These are phyloP conservation scores for Dione juno DNA, from an alignment of 2,888 invertebrate genomes.

Conservation along the genomic window DNA sequence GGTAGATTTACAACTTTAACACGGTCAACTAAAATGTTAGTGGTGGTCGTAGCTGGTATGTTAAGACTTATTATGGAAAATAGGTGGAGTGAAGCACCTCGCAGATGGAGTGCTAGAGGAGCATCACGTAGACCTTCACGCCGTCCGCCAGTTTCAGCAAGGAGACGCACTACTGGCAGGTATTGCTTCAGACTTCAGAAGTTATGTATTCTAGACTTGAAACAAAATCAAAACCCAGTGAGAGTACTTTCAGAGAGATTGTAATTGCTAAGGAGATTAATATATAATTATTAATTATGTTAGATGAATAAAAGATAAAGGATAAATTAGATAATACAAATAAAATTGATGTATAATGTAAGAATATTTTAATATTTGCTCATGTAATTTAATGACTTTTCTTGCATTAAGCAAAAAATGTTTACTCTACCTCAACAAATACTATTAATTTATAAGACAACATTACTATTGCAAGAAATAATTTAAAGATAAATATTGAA, in stretches of 20 bases:
- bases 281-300: neutral
- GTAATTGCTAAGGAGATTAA: neutral
- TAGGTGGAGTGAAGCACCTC: constrained; percentile 79
- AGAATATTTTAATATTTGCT: no score
- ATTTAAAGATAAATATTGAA: no score
- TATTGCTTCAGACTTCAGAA: constrained; percentile 53
- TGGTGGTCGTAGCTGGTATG: constrained; percentile 47
- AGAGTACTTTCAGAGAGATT: no score
- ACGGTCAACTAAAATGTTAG: constrained; percentile 25
- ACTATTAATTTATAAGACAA: no score
- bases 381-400: no score
- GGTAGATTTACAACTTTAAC: neutral
- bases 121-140: constrained; percentile 77
- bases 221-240: no score
- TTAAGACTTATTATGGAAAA: constrained; percentile 54
- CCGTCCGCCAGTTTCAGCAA: constrained; percentile 81
- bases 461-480: no score
- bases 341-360: neutral
- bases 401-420: no score
- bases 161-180: constrained; percentile 86
- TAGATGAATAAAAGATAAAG: neutral
- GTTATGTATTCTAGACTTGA: neutral
- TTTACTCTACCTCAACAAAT: no score
- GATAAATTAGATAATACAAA: neutral
- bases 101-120: constrained; percentile 79